Conservation (phyloP, 2,888 invertebrate genomes). For the Euproctis similis region DNA sequence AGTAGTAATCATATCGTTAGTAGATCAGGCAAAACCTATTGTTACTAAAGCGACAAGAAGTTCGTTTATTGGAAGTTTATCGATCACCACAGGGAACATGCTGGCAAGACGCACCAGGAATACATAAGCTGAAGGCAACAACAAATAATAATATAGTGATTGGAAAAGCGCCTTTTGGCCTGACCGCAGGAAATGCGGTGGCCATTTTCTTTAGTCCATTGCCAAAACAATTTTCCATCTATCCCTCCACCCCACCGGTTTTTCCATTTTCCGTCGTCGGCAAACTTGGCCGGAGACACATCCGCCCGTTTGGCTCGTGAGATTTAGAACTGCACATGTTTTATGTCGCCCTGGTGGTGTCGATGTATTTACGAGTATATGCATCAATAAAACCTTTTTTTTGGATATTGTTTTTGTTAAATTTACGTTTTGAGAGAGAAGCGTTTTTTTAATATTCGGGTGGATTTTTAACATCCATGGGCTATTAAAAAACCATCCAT, state of each 20-base stretch:
- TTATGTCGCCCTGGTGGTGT: constrained; percentile 23
- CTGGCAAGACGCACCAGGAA: constrained; percentile 40
- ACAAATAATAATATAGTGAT: constrained; percentile 44
- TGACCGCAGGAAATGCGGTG: constrained; percentile 44
- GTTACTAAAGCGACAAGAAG: too few relatives aligned
- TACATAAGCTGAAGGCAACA: constrained; percentile 41
- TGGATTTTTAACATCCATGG: too few relatives aligned
- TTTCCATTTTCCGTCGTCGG: constrained; percentile 56
- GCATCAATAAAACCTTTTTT: too few relatives aligned
- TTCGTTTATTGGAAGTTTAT: too few relatives aligned
- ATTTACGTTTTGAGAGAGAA: too few relatives aligned
- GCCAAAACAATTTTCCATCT: constrained; percentile 59
- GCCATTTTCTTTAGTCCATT: constrained; percentile 71
- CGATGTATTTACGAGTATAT: too few relatives aligned
- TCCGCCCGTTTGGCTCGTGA: constrained; percentile 39
- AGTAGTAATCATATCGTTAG: too few relatives aligned
- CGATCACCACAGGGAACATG: constrained; percentile 13
- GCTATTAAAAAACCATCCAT: too few relatives aligned
- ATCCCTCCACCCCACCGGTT: constrained; percentile 34
- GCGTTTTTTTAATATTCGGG: too few relatives aligned
- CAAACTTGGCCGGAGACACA: constrained; percentile 47
- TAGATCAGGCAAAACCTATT: background rate
- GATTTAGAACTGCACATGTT: constrained; percentile 41
- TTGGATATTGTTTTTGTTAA: too few relatives aligned
- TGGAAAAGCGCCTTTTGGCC: constrained; percentile 48